Evolutionary conservation across 1,140 invertebrate genomes (phyloP), one percentile per base, ranked within the genome.

Genomic region (Hyposmocoma kahamanoa): DNA sequence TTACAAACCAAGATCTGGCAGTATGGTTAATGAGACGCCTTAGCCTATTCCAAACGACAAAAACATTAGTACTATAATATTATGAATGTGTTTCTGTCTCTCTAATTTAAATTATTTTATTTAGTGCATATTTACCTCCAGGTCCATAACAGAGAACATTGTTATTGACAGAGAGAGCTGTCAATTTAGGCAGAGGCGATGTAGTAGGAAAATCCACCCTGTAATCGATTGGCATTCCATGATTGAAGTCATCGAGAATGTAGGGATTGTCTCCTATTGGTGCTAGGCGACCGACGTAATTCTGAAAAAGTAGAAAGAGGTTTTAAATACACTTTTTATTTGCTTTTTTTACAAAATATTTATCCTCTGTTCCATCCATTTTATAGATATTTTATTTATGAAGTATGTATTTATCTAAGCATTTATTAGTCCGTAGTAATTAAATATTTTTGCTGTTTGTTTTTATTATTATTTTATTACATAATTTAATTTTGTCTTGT

Each of bases 121-220:
- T 20, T 47, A 38, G 1, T 42, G 22, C 32, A 28, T 34, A 47
- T 39, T 50, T 58, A 82, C 78, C 78, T 50, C 59, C 63, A 32
- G 59, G 55, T 17, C 68, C 75, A 22, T 68, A 72, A 45, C 75
- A 82, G 1, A 82, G 2, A 0, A 63, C 20, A 8, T 71, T 62
- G 4, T 60, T 61, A 26, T 82, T 82, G 6, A 73, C 75, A 0
- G 56, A 53, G 2, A 79, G 48, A 1, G 52, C 21, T 1, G 67
- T 73, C 5, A 79, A 58, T 5, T 53, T 50, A 0, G 74, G 73
- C 20, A 79, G n/a, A 0, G 75, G 78, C 1, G 59, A 67, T 4
- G 50, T 65, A 8, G 76, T 66, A 2, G 78, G 78, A 43, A 82
- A 82, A 36, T 68, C 67, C 0, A 82, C 59, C 11, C 69, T 39